Evolutionary conservation across 2,113 vertebrate genomes (phyloP), one percentile per base, ranked within the genome.

Genomic region (Delphinapterus leucas): DNA sequence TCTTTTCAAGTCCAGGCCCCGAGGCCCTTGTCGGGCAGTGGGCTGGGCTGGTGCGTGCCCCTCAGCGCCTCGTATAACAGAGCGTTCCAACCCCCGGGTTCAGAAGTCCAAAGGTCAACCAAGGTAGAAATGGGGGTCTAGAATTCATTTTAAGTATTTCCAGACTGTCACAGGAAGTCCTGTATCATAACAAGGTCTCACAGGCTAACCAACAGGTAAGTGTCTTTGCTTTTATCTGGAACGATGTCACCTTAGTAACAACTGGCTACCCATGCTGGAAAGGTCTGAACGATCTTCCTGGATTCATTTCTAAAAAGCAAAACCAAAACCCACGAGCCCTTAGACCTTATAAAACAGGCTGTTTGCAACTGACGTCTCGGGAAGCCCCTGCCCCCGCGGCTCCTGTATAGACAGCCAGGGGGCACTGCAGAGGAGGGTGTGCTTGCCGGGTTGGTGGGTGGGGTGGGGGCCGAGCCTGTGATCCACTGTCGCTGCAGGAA

Each of bases 371-470:
- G n/a, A 26, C 36, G 4, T 17, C 18, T 53, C 67, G n/a, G 87
- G 76, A 44, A 83, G 71, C n/a, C 36, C 82, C 21, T 23, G 5
- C n/a, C 73, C 63, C 26, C 0, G 0, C 1, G 1, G 26, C 6
- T n/a, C 41, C 49, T 7, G 3, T 10, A n/a, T 3, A 53, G 33
- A 77, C 25, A 26, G 61, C 58, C 25, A 13, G 74, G 73, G 2
- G 6, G 44, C 28, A 31, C 28, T 2, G 8, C 44, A 49, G 73
- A 3, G 1, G 25, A 8, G 8, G 44, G 8, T 49, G 26, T 20
- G 44, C 26, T 28, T 0, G 49, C 15, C 1, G 49, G 49, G 49
- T 53, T 60, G 58, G 58, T 23, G 49, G 58, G 21, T 60, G 7
- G 58, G 58, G 8, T 21, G 2, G 15, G 15, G 49, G 49, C 49